Evolutionary conservation across 2,113 vertebrate species (phyloP), one percentile per base, ranked within the genome.

Genomic region (Tychaedon coryphoeus): DNA sequence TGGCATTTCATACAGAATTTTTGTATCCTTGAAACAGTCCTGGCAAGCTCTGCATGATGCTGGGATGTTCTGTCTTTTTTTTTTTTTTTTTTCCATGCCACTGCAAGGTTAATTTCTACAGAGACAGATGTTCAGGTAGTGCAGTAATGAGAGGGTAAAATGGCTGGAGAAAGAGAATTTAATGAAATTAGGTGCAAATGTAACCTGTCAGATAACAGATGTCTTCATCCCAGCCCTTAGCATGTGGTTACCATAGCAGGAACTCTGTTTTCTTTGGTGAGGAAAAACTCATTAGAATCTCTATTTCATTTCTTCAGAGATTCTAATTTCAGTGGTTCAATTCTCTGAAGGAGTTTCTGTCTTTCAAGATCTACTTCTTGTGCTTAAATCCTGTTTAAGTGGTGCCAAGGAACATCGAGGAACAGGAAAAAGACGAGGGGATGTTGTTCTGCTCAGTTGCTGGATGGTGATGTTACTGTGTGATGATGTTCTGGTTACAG

Each of bases 361-460:
- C 91, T 96, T 96, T 96, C 73, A 88, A 83, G 89, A 86, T 91
- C 80, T 73, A 43, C 81, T 97, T 62, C 56, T 58, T 93, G 88
- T 12, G 38, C 90, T 96, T 70, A 88, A 97, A 94, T 23, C 29
- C 51, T 34, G 90, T 96, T 86, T 72, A 96, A 96, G 72, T 62
- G n/a, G 45, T 93, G 94, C 91, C 93, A 97, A 82, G 76, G 51
- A 70, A 29, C 40, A 10, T 16, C 2, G 5, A 89, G 22, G 42
- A 80, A 20, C 16, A 40, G 38, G 56, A 19, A n/a, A 42, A 50
- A 42, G 34, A 14, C n/a, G 2, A 88, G 65, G 66, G 48, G 43
- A 69, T 81, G 12, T 54, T 75, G 24, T 47, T 89, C 24, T 80
- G 45, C 29, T 76, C 77, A 86, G 75, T 34, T 89, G 65, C 45